Conservation (phyloP, 1,140 invertebrate species). For the Zaprionus vittiger region DNA sequence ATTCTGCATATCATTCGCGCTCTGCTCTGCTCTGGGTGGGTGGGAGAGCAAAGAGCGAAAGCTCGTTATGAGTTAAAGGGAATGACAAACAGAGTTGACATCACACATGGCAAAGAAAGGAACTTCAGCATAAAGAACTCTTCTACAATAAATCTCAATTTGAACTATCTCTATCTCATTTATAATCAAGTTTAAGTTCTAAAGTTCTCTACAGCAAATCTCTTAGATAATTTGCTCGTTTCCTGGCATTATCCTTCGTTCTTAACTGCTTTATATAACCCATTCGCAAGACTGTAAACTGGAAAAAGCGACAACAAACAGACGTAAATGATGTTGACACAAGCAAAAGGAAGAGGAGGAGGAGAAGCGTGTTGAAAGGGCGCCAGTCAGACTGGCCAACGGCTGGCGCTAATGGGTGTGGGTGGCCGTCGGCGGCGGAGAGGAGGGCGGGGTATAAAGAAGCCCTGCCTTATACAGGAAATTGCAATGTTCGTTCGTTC, state of each 20-base stretch:
- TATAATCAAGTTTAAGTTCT: not conserved
- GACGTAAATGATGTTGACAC: conserved; percentile 57
- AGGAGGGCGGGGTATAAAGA: not conserved
- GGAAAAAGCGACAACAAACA: conserved; percentile 35
- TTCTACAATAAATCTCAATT: not conserved
- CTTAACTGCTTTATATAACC: conserved; percentile 5
- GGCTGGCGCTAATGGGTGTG: conserved; percentile 61
- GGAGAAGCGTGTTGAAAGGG: not conserved
- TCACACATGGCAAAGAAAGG: not conserved
- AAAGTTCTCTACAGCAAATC: not conserved
- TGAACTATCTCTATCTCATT: not conserved
- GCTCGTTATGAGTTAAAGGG: not conserved
- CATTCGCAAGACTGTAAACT: conserved; percentile 36
- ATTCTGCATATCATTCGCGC: conserved; percentile 29
- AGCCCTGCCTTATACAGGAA: conserved; percentile 30
- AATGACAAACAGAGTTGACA: conserved; percentile 20
- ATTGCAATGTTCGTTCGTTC: conserved; percentile 34
- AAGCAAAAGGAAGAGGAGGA: conserved; percentile 13
- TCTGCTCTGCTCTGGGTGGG: conserved; percentile 3
- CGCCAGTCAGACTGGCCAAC: conserved; percentile 78
- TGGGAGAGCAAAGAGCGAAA: conserved; percentile 13
- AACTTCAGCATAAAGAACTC: not conserved
- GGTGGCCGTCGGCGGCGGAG: not conserved
- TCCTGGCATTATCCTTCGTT: not conserved
- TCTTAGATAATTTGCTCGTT: not conserved